Conservation (phyloP, 2,888 invertebrate species). For the Cistogaster globosa region DNA sequence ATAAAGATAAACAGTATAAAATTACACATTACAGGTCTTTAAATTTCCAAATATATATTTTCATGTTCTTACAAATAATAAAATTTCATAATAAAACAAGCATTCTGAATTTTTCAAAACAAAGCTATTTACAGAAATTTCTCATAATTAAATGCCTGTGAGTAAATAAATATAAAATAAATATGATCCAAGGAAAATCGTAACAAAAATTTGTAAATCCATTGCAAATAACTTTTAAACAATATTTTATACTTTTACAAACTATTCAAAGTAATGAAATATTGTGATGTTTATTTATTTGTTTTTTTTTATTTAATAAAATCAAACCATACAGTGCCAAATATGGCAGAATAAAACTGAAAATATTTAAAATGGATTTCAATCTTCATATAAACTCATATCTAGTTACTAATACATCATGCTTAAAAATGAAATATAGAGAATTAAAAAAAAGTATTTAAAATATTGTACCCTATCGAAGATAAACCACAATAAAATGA, state of each 20-base stretch:
- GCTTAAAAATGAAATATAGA: conserved; percentile 29
- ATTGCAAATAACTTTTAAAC: conserved; percentile 40
- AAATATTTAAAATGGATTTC: conserved; percentile 35
- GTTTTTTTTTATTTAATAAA: conserved; percentile 34
- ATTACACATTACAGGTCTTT: too few species aligned
- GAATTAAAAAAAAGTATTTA: conserved; percentile 17
- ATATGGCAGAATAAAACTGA: conserved; percentile 31
- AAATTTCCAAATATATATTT: too few species aligned
- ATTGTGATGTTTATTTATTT: conserved; percentile 24
- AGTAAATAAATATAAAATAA: conserved; percentile 39
- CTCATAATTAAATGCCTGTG: conserved; percentile 12
- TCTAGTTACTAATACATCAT: conserved; percentile 1
- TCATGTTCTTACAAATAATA: too few species aligned
- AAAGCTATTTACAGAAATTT: conserved; percentile 24
- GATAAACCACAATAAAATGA: conserved; percentile 44
- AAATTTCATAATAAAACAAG: not conserved
- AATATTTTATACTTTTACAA: conserved; percentile 52
- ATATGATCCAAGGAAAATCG: conserved; percentile 14
- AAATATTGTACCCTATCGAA: not conserved
- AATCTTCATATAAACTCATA: conserved; percentile 1
- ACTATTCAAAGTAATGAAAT: conserved; percentile 34
- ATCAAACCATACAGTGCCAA: conserved; percentile 58
- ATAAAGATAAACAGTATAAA: too few species aligned
- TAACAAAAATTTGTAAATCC: conserved; percentile 44
- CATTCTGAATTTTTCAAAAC: not conserved